Conservation (phyloP, 2,113 vertebrate species). For the Pachyramphus minor region DNA sequence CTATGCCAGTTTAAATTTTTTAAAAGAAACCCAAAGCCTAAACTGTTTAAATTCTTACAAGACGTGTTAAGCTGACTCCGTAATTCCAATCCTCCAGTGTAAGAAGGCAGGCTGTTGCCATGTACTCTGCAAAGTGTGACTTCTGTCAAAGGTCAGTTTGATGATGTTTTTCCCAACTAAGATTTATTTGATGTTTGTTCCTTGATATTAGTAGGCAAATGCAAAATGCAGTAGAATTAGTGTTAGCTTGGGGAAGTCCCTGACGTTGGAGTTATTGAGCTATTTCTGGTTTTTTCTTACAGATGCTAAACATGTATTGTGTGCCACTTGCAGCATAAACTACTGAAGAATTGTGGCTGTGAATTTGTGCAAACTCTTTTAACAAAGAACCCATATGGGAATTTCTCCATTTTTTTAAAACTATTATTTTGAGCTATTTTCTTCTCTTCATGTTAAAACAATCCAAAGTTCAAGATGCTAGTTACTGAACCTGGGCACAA, state of each 20-base stretch:
- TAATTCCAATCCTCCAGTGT: neutral
- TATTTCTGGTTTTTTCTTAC: conserved; percentile 62
- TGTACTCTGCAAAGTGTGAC: neutral
- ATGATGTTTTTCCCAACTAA: conserved; percentile 13
- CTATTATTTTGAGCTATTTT: conserved; percentile 43
- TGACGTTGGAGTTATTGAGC: conserved; percentile 19
- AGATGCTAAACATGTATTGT: conserved; percentile 46
- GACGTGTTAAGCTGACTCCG: neutral
- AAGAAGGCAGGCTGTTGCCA: neutral
- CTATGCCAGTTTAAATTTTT: neutral
- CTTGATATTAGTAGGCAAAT: conserved; percentile 50
- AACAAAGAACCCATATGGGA: conserved; percentile 55
- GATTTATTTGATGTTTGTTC: conserved; percentile 48
- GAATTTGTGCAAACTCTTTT: conserved; percentile 69
- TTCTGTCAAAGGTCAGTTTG: conserved; percentile 6
- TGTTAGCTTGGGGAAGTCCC: conserved; percentile 55
- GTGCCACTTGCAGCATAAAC: conserved; percentile 76
- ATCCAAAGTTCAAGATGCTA: conserved; percentile 36
- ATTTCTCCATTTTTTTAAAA: conserved; percentile 41
- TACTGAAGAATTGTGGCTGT: conserved; percentile 78
- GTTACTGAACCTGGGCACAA: conserved; percentile 32
- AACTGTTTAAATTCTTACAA: neutral
- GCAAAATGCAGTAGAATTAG: conserved; percentile 60
- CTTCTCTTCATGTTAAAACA: conserved; percentile 5
- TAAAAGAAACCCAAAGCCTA: neutral